These are phyloP conservation scores for Dicycla oo DNA, from an alignment of 2,888 invertebrate species.

Conservation along the genomic window DNA sequence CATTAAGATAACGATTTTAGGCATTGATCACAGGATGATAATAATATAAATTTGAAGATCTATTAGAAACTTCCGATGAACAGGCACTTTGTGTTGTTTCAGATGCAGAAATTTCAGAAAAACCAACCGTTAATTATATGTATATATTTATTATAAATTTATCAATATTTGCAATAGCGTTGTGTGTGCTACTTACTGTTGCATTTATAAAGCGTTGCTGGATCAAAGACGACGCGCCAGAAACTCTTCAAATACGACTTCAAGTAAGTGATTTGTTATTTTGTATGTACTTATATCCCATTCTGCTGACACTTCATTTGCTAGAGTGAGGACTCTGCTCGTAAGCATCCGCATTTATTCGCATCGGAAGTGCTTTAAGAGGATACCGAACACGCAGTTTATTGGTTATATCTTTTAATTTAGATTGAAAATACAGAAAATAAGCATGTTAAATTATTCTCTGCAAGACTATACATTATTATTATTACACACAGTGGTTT, in stretches of 20 bases:
- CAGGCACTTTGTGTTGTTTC: neutral
- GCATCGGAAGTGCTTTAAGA: no score
- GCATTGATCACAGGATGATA: neutral
- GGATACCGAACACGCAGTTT: no score
- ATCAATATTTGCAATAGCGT: neutral
- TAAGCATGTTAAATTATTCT: no score
- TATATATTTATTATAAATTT: neutral
- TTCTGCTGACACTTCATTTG: neutral
- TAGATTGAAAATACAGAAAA: no score
- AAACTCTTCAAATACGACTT: neutral
- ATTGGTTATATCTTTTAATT: no score
- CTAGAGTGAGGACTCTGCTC: no score
- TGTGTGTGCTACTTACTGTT: neutral
- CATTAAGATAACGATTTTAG: neutral
- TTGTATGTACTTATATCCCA: neutral
- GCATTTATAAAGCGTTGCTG: neutral
- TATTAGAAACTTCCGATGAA: neutral
- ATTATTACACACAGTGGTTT: no score
- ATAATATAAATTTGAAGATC: neutral
- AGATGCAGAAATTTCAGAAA: neutral
- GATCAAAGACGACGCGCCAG: neutral
- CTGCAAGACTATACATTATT: no score
- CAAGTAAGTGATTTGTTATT: slow-evolving; percentile 4
- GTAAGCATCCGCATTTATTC: no score
- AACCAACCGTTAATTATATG: neutral